Evolutionary conservation across 2,113 vertebrate genomes (phyloP), one percentile per base, ranked within the genome.

Genomic region (Myrmecophaga tridactyla): DNA sequence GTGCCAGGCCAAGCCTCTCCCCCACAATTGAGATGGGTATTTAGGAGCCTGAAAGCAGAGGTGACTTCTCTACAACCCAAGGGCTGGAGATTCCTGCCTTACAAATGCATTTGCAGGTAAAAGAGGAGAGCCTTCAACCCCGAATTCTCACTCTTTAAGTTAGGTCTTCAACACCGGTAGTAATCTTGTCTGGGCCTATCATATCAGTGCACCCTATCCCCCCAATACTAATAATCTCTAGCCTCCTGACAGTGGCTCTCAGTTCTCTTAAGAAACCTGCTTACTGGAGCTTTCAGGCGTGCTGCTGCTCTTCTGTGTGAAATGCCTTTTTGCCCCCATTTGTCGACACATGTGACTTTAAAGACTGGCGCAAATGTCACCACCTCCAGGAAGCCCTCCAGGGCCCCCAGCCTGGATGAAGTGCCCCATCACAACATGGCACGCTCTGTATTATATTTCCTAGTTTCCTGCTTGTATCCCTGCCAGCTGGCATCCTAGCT

Each of bases 11-110:
- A 15, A 0, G 48, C 12, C 51, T 78, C 63, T 39, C 29, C 23
- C 41, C 29, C 1, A 17, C 15, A 0, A 0, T 23, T 3, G 76
- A 7, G 15, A 1, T 63, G 23, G 31, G 17, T 8, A 6, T 2
- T 53, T n/a, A 4, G 27, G 20, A 36, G 7, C 27, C 69, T 60
- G 34, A 81, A 41, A 53, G 6, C 56, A 51, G 36, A 29, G 3
- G 18, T 14, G 13, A 1, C 14, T 29, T 89, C 17, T n/a, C 39
- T 34, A 0, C 2, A 21, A 76, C 46, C 56, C 25, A 39, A 60
- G 18, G 11, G 25, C 60, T 51, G 6, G 31, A 56, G 34, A 2
- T 15, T 27, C 6, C 62, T 56, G 18, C 67, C 51, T 53, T 14
- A 13, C 23, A 86, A 48, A 77, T 63, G 41, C 12, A 67, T 29